These are phyloP conservation scores for Menura novaehollandiae DNA, from an alignment of 2,113 vertebrate species.

Conservation along the genomic window DNA sequence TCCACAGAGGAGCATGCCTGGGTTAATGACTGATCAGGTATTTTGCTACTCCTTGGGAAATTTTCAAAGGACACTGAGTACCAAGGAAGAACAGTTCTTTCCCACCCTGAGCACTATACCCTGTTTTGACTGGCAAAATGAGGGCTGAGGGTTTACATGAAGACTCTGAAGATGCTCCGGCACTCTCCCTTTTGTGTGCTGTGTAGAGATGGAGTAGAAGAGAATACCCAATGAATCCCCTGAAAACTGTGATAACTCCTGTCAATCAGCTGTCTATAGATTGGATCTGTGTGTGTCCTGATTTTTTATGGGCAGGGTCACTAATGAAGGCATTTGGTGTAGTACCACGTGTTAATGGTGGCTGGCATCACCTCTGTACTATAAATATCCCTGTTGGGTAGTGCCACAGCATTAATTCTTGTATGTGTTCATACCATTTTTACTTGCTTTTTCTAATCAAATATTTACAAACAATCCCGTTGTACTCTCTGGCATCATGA, in stretches of 20 bases:
- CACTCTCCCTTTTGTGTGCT: not conserved
- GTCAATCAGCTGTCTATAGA: not conserved
- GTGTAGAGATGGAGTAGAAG: not conserved
- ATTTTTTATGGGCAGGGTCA: not conserved
- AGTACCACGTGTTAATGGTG: not conserved
- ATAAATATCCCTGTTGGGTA: not conserved
- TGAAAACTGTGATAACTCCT: not conserved
- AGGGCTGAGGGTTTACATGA: too few species aligned
- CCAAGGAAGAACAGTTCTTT: not conserved
- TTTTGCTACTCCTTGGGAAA: not conserved
- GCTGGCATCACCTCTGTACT: not conserved
- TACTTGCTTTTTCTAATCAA: conserved; percentile 24
- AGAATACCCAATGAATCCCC: not conserved
- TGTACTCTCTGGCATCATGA: conserved; percentile 3
- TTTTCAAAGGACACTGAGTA: not conserved
- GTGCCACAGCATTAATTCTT: not conserved
- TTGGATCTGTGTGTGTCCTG: not conserved
- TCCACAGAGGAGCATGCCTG: not conserved
- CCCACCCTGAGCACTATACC: rapidly evolving
- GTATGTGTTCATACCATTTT: not conserved
- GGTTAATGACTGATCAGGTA: not conserved
- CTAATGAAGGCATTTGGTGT: not conserved
- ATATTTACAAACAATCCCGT: conserved; percentile 39
- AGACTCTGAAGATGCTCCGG: not conserved
- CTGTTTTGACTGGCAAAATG: not conserved